Base-by-base conservation (phyloP, 2,797 vertebrate species). In the Peromyscus attwateri region DNA sequence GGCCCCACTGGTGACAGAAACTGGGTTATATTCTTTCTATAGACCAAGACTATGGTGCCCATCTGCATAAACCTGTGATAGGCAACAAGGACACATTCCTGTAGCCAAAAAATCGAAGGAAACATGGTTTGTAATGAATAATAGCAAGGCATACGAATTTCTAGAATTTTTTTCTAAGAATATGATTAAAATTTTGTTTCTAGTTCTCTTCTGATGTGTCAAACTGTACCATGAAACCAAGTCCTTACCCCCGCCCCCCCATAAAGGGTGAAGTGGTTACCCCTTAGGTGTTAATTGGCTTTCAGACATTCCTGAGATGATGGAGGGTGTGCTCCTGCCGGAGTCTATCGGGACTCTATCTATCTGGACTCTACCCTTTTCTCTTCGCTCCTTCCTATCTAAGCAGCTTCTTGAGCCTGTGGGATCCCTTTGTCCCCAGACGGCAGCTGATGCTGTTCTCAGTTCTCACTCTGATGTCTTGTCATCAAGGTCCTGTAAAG, bases 11-110 rank as follows among this genome's bases (percentile, higher is more conserved):
- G 40, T 4, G 6, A 75, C 2, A 16, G 80, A 52, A 62, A n/a
- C 3, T 6, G 34, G 46, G 43, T 10, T 17, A 4, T 11, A 0
- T 16, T 79, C 46, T 29, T 76, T 62, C 49, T 0, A 3, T 37
- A 68, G 2, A 25, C 1, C 0, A 6, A n/a, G 90, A 40, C 27
- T 37, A 3, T 0, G 0, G 43, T 0, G 14, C 43, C 12, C 81
- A 4, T 1, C 13, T 2, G 0, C 11, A 1, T 3, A 21, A 4
- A 40, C 64, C 8, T 3, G 0, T 2, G 34, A 66, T 19, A 2
- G 71, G 73, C 3, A 1, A 0, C 29, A 1, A 1, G 23, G 29
- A 34, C 14, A 1, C 16, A n/a, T n/a, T 37, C 71, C 83, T 31
- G 0, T 49, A 75, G 40, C 10, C n/a, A 2, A 2, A 0, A 57